Conservation (phyloP, 2,797 vertebrate genomes). For the Monodelphis domestica region DNA sequence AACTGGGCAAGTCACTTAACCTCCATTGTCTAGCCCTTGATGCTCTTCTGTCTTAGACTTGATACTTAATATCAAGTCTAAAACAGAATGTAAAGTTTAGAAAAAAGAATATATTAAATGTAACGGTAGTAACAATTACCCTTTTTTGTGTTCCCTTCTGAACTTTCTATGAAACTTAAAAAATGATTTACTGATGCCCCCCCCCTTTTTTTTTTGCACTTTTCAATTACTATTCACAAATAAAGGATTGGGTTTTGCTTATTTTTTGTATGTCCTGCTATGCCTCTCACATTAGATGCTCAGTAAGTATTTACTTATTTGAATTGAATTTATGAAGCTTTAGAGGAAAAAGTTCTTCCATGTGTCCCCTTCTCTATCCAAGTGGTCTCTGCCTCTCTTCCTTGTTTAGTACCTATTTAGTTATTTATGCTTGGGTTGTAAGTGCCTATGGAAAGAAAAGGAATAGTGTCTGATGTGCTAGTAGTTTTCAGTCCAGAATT, state of each 20-base stretch:
- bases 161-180: background rate
- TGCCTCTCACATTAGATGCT: background rate
- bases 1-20: no score
- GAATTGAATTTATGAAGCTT: slow-evolving; percentile 1
- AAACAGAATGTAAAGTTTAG: no score
- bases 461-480: background rate
- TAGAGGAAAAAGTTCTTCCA: slow-evolving; percentile 17
- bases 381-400: background rate
- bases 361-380: background rate
- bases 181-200: background rate
- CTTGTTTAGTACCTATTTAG: background rate
- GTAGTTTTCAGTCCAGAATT: background rate
- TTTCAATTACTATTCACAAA: background rate
- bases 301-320: background rate
- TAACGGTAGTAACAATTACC: background rate
- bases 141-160: background rate
- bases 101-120: background rate
- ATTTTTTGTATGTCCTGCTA: background rate
- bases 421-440: background rate
- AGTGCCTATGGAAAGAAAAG: background rate
- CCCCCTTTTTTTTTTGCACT: background rate
- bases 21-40: no score
- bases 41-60: no score
- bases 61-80: no score
- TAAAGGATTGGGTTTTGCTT: background rate